Evolutionary conservation across 2,888 invertebrate genomes (phyloP), one percentile per base, ranked within the genome.

Genomic region (Phania funesta): DNA sequence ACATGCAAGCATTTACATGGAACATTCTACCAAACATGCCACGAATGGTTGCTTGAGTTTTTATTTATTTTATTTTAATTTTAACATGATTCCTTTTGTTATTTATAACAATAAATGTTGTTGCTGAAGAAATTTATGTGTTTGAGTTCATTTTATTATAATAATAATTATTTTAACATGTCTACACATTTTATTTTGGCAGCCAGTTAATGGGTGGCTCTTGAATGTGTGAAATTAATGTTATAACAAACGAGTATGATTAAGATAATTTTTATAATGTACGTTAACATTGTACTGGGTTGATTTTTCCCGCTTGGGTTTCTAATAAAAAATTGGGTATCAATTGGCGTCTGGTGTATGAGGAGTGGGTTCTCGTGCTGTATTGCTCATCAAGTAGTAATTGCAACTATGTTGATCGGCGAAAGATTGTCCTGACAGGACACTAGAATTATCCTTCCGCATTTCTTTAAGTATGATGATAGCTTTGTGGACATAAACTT

Each of bases 41-140:
- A 85, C 87, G 87, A 89, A 88, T 89, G 88, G 87, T 87, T 88
- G 85, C 79, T 24, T 35, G 44, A 50, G 24, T 60, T 65, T 67
- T 62, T 67, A 13, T 41, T 44, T 68, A n/a, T 50, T 62, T 60
- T 6, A 48, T 26, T 54, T 20, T 20, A 20, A 18, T 24, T 26
- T 65, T 50, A 26, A 26, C 24, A 52, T 38, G n/a, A 50, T 38
- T 26, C 44, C 18, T 35, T 84, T 80, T 83, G 84, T 84, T 84
- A 83, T 75, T 79, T 56, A 44, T 54, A 24, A 32, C 20, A 35
- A 65, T 56, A 68, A 64, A 58, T 80, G 62, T 60, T 75, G 75
- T 64, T 77, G 46, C 38, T 60, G 26, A 9, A 67, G 18, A 41
- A 48, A 41, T 35, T 68, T 38, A 54, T 24, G 18, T 18, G 26